A percentile compares a stretch with the other conserved stretches of the same genome.
These are phyloP conservation scores for Tilapia sparmanii DNA, from an alignment of 2,113 vertebrate genomes.

Conservation along the genomic window DNA sequence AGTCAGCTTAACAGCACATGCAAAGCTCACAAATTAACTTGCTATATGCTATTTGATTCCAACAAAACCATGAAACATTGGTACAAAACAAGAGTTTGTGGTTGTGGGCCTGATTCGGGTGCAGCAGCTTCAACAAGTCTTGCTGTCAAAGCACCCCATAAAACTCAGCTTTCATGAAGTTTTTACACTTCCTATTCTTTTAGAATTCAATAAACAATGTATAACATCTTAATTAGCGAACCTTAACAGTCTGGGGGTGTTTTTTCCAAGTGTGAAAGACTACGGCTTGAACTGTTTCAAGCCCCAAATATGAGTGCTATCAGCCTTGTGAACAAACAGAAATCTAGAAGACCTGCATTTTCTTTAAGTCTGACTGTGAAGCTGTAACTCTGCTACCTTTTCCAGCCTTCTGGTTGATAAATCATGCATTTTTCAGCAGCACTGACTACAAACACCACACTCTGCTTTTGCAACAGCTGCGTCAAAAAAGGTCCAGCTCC, in stretches of 20 bases:
- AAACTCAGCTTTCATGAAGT: not conserved
- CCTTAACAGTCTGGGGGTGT: rapidly evolving
- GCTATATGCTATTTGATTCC: not conserved
- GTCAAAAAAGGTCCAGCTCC: not conserved
- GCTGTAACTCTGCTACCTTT: not conserved
- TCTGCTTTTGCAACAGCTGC: not conserved
- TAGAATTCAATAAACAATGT: rapidly evolving
- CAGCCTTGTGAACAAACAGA: not conserved
- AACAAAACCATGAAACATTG: not conserved
- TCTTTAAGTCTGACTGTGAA: not conserved
- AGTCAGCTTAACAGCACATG: not conserved
- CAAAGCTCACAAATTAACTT: rapidly evolving
- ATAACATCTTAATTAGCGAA: rapidly evolving
- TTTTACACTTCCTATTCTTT: not conserved
- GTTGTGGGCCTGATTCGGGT: not conserved
- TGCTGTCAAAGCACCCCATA: not conserved
- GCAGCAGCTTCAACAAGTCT: not conserved
- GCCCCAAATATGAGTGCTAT: not conserved
- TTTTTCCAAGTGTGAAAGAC: not conserved
- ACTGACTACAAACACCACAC: not conserved
- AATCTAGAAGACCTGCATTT: not conserved
- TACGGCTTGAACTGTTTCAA: not conserved
- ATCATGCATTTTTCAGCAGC: not conserved
- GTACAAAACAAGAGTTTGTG: not conserved
- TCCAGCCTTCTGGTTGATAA: not conserved